A percentile compares a stretch with the other conserved stretches of the same genome.
phyloP scores from a whole-genome alignment of 2,888 invertebrate genomes.

The Spodoptera littoralis region DNA sequence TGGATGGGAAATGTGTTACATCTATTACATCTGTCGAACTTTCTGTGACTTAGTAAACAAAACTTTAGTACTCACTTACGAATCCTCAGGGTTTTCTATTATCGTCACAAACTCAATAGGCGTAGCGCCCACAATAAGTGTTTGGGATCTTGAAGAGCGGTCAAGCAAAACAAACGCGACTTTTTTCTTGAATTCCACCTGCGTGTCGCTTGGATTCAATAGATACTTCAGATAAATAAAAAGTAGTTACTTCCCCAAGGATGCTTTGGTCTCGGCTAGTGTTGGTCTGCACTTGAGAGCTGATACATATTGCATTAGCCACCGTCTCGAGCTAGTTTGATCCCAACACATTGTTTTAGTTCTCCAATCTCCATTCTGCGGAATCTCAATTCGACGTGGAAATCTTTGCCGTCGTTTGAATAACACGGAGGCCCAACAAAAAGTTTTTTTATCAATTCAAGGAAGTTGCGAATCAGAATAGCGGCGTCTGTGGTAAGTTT shows the following conservation, averaged over 20 bases:
- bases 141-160: constrained; percentile 11
- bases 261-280: constrained; percentile 51
- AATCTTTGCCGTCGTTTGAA: constrained; percentile 55
- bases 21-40: constrained; percentile 9
- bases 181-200: constrained; percentile 35
- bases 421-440: constrained; percentile 59
- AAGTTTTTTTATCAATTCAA: constrained; percentile 61
- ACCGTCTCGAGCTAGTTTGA: constrained; percentile 68
- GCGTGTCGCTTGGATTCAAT: constrained; percentile 49
- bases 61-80: constrained; percentile 12
- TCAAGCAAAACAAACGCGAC: constrained; percentile 36
- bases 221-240: constrained; percentile 55
- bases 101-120: constrained; percentile 4
- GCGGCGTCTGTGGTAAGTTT: constrained; percentile 38
- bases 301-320: constrained; percentile 81
- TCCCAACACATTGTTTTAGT: constrained; percentile 71
- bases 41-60: constrained; percentile 17
- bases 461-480: constrained; percentile 50
- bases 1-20: constrained; percentile 22
- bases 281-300: constrained; percentile 61
- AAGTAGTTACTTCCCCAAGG: constrained; percentile 51
- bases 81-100: not conserved
- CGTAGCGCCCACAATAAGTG: not conserved
- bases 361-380: constrained; percentile 54
- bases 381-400: constrained; percentile 51